Evolutionary conservation across 1,140 invertebrate species (phyloP), one percentile per base, ranked within the genome.

Genomic region (Cherax destructor): DNA sequence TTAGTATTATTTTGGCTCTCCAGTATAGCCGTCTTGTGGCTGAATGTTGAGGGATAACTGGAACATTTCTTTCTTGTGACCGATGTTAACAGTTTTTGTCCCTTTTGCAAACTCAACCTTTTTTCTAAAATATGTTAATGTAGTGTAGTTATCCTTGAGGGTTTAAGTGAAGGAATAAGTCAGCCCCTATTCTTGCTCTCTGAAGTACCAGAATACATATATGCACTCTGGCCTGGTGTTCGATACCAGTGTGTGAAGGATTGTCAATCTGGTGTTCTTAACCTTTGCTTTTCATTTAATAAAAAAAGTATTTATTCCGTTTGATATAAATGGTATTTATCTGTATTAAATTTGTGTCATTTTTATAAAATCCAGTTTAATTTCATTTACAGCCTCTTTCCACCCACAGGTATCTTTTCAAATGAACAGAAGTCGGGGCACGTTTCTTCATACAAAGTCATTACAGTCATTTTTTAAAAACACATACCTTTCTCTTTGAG

Each of bases 341-440:
- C 49, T 56, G 90, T 91, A 21, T 83, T 83, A 80, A 80, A 18
- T n/a, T 49, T 30, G 74, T 91, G 50, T 86, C 84, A 59, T 91
- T 91, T 41, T 56, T 91, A 80, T 47, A 69, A 13, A 78, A 86
- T 80, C 90, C 90, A 91, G 49, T 91, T 76, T 13, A 86, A 65
- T 1, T 24, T 91, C 90, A 59, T 86, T 72, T 13, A 72, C 78
- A 56, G 41, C 90, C 49, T 91, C 90, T 3, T 86, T 13, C 90
- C 90, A 91, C 0, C 90, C 83, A 91, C 90, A 91, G 4, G 77
- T 50, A 74, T 91, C 90, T 11, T 79, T 49, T 91, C 90, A 91
- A 86, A 86, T 30, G 86, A 59, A 49, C 83, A 91, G 49, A 41
- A 72, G n/a, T 74, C 59, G 11, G 90, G 90, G 72, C 90, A 91